These are phyloP conservation scores for Odontamblyopus rebecca DNA, from an alignment of 2,797 vertebrate species.

Conservation along the genomic window DNA sequence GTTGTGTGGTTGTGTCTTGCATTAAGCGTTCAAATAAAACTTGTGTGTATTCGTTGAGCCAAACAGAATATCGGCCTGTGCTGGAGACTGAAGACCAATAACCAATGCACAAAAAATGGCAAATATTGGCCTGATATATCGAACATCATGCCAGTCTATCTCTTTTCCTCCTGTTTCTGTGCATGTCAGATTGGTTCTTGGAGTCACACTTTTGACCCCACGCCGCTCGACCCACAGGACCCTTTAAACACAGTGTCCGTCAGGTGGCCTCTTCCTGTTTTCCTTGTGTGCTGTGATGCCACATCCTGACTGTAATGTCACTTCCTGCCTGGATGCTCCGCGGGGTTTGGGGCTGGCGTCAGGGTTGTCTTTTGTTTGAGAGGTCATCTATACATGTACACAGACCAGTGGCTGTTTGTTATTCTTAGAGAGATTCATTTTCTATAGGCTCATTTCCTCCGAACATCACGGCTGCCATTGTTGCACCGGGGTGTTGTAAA, in stretches of 20 bases:
- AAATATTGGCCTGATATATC: too few species aligned
- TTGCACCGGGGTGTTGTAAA: not conserved
- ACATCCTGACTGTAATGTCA: slow-evolving; percentile 50
- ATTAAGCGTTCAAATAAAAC: too few species aligned
- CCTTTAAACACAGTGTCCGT: slow-evolving; percentile 41
- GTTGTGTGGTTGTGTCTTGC: too few species aligned
- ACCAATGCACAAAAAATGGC: too few species aligned
- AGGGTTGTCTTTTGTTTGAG: slow-evolving; percentile 21
- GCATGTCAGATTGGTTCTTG: not conserved
- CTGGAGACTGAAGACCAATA: too few species aligned
- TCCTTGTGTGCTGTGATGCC: slow-evolving; percentile 42
- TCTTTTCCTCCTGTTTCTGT: not conserved
- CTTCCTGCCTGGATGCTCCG: slow-evolving; percentile 59
- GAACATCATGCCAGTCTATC: not conserved
- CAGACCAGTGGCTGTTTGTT: slow-evolving; percentile 35
- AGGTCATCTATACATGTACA: slow-evolving; percentile 33
- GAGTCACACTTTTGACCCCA: slow-evolving; percentile 10
- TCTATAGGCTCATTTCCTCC: slow-evolving; percentile 20
- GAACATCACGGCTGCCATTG: slow-evolving; percentile 10
- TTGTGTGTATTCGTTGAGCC: too few species aligned
- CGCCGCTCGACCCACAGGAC: slow-evolving; percentile 38
- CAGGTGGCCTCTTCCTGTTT: slow-evolving; percentile 70
- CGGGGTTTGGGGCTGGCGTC: slow-evolving; percentile 36
- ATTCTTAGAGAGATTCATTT: slow-evolving; percentile 20
- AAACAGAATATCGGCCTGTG: too few species aligned